Conservation (phyloP, 1,140 invertebrate genomes). For the Pentalonia nigronervosa region DNA sequence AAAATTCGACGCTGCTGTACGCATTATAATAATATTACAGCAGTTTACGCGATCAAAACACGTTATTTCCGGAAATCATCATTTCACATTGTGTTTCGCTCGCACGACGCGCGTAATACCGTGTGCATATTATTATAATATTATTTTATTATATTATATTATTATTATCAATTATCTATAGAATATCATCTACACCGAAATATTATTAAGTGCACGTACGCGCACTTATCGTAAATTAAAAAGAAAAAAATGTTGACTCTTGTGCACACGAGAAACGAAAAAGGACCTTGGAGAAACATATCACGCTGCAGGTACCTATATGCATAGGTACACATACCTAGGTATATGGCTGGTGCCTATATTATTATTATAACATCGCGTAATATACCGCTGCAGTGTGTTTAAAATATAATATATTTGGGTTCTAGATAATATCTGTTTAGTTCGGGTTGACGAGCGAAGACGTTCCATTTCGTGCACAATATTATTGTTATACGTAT, state of each 20-base stretch:
- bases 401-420: neutral
- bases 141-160: neutral
- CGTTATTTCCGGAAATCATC: slow-evolving; percentile 8
- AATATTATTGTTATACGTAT: slow-evolving; percentile 50
- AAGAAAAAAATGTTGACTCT: slow-evolving; percentile 11
- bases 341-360: neutral
- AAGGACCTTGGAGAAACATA: slow-evolving; percentile 8
- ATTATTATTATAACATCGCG: neutral
- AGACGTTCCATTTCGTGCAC: slow-evolving; percentile 58
- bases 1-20: neutral
- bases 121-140: neutral
- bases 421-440: slow-evolving; percentile 50
- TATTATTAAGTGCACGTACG: slow-evolving; percentile 20
- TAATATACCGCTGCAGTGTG: neutral
- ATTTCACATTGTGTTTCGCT: slow-evolving; percentile 24
- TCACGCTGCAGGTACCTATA: neutral
- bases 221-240: slow-evolving; percentile 18
- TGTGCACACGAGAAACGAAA: neutral
- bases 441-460: slow-evolving; percentile 56
- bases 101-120: neutral
- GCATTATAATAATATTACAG: neutral
- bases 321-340: neutral
- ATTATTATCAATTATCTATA: neutral
- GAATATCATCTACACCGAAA: neutral
- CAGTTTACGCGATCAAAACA: slow-evolving; percentile 1